A percentile compares a stretch with the other conserved stretches of the same genome.
phyloP scores from a whole-genome alignment of 2,113 vertebrate species.

The Thamnophis sirtalis region DNA sequence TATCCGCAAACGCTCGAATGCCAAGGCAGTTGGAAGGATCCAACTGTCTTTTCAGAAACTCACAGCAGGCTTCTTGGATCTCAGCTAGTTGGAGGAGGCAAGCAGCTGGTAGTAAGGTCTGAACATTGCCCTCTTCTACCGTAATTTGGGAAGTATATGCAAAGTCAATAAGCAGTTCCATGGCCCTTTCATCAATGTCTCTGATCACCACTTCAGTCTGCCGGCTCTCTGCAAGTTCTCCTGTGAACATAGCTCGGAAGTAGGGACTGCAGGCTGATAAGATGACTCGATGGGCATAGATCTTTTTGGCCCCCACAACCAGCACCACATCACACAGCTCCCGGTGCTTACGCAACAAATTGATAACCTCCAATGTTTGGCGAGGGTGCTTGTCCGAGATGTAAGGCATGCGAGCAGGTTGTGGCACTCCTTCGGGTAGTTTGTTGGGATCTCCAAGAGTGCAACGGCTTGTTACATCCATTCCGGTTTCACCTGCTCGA shows the following conservation, averaged over 20 bases:
- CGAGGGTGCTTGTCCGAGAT: conserved; percentile 97
- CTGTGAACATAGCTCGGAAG: conserved; percentile 98
- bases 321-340: conserved; percentile 96
- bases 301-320: conserved; percentile 96
- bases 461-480: conserved; percentile 98
- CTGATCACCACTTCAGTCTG: conserved; percentile 97
- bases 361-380: conserved; percentile 97
- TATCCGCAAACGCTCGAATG: conserved; percentile 96
- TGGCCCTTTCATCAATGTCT: conserved; percentile 95
- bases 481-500: conserved; percentile 94
- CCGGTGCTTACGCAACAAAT: conserved; percentile 92
- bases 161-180: conserved; percentile 98
- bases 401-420: conserved; percentile 98
- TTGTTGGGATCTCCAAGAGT: conserved; percentile 98
- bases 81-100: conserved; percentile 96
- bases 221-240: conserved; percentile 92
- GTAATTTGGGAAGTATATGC: conserved; percentile 98
- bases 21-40: conserved; percentile 98
- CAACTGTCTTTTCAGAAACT: conserved; percentile 95
- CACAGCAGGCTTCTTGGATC: conserved; percentile 97
- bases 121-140: conserved; percentile 96
- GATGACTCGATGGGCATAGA: conserved; percentile 95
- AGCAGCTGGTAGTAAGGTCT: conserved; percentile 92
- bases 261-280: conserved; percentile 97
- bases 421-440: conserved; percentile 94